These are phyloP conservation scores for Coenobita brevimanus DNA, from an alignment of 1,140 invertebrate genomes.

Conservation along the genomic window DNA sequence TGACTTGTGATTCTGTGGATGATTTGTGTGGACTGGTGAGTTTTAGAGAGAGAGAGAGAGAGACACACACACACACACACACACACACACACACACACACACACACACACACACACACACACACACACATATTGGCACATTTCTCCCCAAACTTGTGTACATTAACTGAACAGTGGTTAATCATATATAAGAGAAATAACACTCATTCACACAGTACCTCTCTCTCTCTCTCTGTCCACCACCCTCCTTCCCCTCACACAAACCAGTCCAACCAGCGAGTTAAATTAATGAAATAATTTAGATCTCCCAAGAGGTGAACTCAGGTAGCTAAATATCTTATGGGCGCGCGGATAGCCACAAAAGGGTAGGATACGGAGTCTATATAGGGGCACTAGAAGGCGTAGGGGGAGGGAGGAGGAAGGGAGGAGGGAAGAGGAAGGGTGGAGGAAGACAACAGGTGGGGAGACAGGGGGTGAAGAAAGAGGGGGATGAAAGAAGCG, in stretches of 20 bases:
- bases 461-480: background rate
- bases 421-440: background rate
- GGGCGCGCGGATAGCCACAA: background rate
- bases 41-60: background rate
- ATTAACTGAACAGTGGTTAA: too few relatives aligned
- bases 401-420: background rate
- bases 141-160: background rate
- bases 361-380: background rate
- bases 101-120: constrained; percentile 11
- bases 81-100: too few relatives aligned
- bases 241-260: background rate
- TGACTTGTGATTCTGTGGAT: too few relatives aligned
- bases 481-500: background rate
- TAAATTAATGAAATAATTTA: constrained; percentile 33
- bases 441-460: background rate
- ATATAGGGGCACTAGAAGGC: too few relatives aligned
- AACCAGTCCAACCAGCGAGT: background rate
- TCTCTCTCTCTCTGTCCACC: background rate
- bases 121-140: background rate
- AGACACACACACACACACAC: background rate
- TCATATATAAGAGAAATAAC: too few relatives aligned
- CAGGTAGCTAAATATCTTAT: constrained; percentile 27
- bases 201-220: background rate
- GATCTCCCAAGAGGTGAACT: constrained; percentile 18
- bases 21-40: too few relatives aligned